phyloP scores from a whole-genome alignment of 2,888 invertebrate species.

The Ophraella communa region DNA sequence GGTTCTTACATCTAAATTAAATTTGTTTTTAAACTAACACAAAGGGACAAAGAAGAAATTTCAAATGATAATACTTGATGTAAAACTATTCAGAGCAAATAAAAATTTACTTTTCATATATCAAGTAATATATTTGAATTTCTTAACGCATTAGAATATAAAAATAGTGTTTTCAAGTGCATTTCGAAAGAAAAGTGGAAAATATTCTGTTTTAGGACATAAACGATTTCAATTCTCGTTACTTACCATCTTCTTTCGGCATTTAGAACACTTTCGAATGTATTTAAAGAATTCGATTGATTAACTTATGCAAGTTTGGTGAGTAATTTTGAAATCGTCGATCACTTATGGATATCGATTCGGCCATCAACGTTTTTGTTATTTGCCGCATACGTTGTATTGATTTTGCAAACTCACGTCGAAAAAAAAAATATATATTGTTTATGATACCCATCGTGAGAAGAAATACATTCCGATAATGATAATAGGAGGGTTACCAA shows the following conservation, averaged over 20 bases:
- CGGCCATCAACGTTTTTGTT: conserved; percentile 16
- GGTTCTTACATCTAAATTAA: too few species aligned
- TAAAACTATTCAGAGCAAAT: too few species aligned
- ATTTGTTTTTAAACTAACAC: too few species aligned
- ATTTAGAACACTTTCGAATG: conserved; percentile 44
- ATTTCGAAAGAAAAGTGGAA: conserved; percentile 1
- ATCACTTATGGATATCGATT: conserved; percentile 23
- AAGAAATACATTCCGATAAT: conserved; percentile 4
- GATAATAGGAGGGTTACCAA: not conserved
- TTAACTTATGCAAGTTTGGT: conserved; percentile 41
- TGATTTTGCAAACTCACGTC: conserved; percentile 24
- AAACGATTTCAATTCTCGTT: conserved; percentile 14
- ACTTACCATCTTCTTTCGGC: conserved; percentile 33
- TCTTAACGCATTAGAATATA: too few species aligned
- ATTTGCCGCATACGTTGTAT: conserved; percentile 10
- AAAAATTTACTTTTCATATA: too few species aligned
- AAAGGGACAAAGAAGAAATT: too few species aligned
- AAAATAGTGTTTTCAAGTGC: not conserved
- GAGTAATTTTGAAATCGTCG: conserved; percentile 31
- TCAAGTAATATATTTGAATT: too few species aligned
- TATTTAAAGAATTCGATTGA: conserved; percentile 39
- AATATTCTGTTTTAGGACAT: conserved; percentile 19
- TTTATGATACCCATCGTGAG: conserved; percentile 18
- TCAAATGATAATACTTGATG: too few species aligned
- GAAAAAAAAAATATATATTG: conserved; percentile 23